These are phyloP conservation scores for Agrochola circellaris DNA, from an alignment of 2,888 invertebrate genomes.

Conservation along the genomic window DNA sequence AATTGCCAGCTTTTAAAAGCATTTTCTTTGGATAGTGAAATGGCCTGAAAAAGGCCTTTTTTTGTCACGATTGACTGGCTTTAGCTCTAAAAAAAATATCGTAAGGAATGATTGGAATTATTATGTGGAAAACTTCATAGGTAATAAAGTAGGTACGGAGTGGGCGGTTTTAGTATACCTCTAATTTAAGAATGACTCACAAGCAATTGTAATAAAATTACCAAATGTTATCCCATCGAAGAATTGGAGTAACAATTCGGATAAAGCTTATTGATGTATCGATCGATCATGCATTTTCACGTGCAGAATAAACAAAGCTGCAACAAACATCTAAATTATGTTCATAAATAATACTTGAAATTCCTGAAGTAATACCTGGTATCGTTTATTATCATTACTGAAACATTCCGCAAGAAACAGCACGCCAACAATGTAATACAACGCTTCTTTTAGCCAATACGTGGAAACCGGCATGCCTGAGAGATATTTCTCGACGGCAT, in stretches of 20 bases:
- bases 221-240: constrained; percentile 18
- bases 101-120: background rate
- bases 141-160: background rate
- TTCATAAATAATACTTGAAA: constrained; percentile 58
- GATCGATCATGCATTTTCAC: constrained; percentile 44
- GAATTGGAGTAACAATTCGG: constrained; percentile 49
- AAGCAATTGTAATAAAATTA: constrained; percentile 36
- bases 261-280: constrained; percentile 43
- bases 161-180: constrained; percentile 20
- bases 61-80: background rate
- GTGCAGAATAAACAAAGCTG: constrained; percentile 43
- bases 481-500: too few relatives aligned
- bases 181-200: constrained; percentile 34
- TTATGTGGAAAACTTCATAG: background rate
- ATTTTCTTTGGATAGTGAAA: background rate
- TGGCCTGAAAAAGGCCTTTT: background rate
- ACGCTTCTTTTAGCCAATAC: background rate
- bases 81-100: background rate
- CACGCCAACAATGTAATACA: background rate
- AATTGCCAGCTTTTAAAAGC: background rate
- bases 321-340: constrained; percentile 53
- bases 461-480: too few relatives aligned
- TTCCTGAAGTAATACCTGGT: constrained; percentile 45
- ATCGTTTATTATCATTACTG: constrained; percentile 26
- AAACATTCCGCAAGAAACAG: constrained; percentile 19